phyloP scores from a whole-genome alignment of 2,113 vertebrate species.

The Tringa solitaria region DNA sequence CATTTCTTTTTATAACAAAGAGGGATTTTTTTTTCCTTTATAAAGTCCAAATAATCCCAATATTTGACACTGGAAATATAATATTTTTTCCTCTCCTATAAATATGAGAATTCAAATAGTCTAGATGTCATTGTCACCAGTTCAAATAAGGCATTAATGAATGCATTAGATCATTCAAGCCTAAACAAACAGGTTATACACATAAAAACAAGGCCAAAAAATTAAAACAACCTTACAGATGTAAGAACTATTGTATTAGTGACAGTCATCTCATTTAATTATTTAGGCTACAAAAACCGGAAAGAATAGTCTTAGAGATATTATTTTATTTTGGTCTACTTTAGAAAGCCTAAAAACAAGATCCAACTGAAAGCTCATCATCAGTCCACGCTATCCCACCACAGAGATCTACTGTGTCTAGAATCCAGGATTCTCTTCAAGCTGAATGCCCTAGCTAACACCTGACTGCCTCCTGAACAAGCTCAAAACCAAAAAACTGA shows the following conservation, averaged over 20 bases:
- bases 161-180: neutral
- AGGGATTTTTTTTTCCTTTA: neutral
- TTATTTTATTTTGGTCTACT: neutral
- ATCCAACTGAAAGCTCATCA: neutral
- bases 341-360: neutral
- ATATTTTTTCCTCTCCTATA: neutral
- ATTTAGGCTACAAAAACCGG: neutral
- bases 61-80: neutral
- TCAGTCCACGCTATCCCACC: neutral
- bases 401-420: neutral
- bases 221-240: neutral
- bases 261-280: neutral
- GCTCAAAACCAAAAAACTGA: neutral
- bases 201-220: neutral
- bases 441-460: neutral
- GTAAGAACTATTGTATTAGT: neutral
- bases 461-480: neutral
- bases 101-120: neutral
- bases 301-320: neutral
- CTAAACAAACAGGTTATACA: neutral
- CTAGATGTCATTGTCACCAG: neutral
- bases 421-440: neutral
- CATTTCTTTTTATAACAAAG: neutral
- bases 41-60: neutral
- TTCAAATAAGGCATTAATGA: conserved; percentile 7